phyloP scores from a whole-genome alignment of 2,113 vertebrate species.

The Crotophaga sulcirostris region DNA sequence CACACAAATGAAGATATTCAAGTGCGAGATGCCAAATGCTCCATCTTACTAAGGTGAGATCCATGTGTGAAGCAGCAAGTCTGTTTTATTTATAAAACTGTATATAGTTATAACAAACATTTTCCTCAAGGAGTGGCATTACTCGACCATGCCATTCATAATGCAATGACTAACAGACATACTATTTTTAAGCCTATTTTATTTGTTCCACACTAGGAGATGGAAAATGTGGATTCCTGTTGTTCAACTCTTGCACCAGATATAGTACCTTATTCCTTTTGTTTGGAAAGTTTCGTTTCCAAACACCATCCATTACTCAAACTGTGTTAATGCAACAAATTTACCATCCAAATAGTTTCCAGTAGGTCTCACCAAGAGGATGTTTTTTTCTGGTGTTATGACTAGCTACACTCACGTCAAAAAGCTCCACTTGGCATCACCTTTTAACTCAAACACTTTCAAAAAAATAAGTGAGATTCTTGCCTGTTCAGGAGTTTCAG shows the following conservation, averaged over 20 bases:
- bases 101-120: background rate
- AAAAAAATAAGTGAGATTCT: background rate
- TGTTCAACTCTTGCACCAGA: background rate
- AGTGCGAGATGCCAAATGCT: background rate
- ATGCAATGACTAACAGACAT: background rate
- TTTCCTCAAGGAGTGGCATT: background rate
- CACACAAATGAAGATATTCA: background rate
- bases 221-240: slow-evolving; percentile 44
- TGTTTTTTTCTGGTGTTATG: background rate
- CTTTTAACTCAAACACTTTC: background rate
- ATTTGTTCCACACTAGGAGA: slow-evolving; percentile 10
- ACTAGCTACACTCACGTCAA: background rate
- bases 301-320: background rate
- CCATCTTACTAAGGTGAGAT: background rate
- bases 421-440: background rate
- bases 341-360: slow-evolving; percentile 29
- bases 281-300: background rate
- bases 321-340: background rate
- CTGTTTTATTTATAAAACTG: background rate
- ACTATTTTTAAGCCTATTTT: slow-evolving; percentile 14
- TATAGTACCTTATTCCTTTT: background rate
- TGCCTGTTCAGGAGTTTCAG: background rate
- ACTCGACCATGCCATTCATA: background rate
- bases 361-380: background rate
- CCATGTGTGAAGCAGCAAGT: background rate